Conservation (phyloP, 2,113 vertebrate species). For the Spilogale gracilis region DNA sequence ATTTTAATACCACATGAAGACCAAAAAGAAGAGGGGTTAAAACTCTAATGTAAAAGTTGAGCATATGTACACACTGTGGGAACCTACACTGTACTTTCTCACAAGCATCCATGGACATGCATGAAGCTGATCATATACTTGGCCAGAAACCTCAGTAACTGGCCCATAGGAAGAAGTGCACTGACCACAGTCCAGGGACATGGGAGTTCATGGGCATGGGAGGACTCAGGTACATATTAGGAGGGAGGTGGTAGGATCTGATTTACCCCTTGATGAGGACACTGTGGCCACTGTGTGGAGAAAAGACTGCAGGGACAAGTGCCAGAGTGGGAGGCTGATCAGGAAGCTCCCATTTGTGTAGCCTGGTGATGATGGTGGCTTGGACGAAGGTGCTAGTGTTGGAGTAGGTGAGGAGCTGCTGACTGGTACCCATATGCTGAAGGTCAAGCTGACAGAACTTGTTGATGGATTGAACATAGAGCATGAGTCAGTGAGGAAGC, state of each 20-base stretch:
- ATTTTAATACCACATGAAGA: neutral
- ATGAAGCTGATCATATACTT: neutral
- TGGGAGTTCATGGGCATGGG: accelerated
- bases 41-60: neutral
- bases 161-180: neutral
- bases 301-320: neutral
- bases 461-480: neutral
- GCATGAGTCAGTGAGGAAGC: neutral
- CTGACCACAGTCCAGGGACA: neutral
- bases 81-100: neutral
- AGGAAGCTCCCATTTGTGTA: neutral
- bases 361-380: neutral
- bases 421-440: neutral
- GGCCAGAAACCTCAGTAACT: neutral
- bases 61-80: neutral
- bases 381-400: accelerated
- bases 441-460: neutral
- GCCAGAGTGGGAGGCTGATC: too few relatives aligned
- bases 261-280: neutral
- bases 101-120: neutral
- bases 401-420: neutral
- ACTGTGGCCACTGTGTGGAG: neutral
- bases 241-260: neutral
- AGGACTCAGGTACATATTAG: neutral
- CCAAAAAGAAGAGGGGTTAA: neutral